Base-by-base conservation (phyloP, 1,140 invertebrate genomes). In the Drosophila punjabiensis region DNA sequence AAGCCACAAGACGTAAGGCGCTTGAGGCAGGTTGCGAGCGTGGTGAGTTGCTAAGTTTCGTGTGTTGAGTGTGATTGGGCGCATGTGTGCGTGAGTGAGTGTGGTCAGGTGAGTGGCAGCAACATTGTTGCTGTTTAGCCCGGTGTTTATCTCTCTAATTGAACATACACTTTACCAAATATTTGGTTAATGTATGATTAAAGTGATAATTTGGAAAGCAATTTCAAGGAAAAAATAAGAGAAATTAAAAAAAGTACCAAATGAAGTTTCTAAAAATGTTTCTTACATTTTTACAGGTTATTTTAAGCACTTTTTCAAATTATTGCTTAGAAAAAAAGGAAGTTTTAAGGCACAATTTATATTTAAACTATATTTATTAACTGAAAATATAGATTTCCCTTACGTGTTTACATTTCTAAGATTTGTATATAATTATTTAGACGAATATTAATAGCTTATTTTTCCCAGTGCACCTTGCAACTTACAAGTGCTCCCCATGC, bases 21-120 rank as follows among this genome's bases (percentile, higher is more conserved):
- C 64, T 87, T 87, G 83, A 68, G 83, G 83, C 83, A 87, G 83
- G 83, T 87, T 87, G 70, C n/a, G 78, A 74, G 60, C 56, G 75
- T 79, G 75, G 81, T 82, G 81, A 83, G 59, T 70, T 70, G 32
- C 18, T 55, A 6, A 20, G 20, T 65, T 11, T 13, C 20, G 20
- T 33, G 39, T 37, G 62, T 33, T 37, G 16, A 20, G n/a, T 63
- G 45, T 45, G 50, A 53, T 47, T 35, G 24, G n/a, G 24, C 32
- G 48, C 62, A 43, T 60, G 35, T 66, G 20, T 67, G 24, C 52
- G 70, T 63, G 48, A 30, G 61, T 53, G 41, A 65, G 71, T 61
- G 82, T 79, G 69, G 68, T 75, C 79, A 79, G 68, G 82, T 85
- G 79, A 85, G 82, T 85, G 78, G 79, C 82, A 86, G 70, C 82